Percentiles rank a stretch among this genome's conserved stretches.
Evolutionary conservation across 2,888 invertebrate genomes (phyloP).

Genomic region (Noctua fimbriata): DNA sequence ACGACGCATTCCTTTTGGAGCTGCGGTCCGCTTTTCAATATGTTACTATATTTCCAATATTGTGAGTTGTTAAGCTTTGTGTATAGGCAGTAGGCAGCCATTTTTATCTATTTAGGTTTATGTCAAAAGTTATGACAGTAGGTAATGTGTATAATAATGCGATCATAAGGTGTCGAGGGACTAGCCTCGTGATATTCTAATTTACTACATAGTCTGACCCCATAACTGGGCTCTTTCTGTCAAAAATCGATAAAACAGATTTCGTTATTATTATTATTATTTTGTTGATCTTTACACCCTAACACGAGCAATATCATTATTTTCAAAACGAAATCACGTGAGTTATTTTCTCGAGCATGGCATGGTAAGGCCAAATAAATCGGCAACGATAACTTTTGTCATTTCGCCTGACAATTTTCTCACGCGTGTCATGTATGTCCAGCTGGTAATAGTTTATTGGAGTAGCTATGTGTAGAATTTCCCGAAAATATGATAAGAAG

Average conservation of each 20-base stretch:
- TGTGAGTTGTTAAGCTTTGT: constrained; percentile 20
- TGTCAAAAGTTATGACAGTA: neutral
- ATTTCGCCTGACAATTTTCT: neutral
- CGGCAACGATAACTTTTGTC: neutral
- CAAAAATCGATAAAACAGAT: neutral
- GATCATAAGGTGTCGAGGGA: constrained; percentile 2
- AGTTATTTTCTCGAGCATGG: neutral
- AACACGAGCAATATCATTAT: neutral
- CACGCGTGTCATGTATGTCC: neutral
- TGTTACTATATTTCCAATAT: constrained; percentile 40
- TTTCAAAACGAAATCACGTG: neutral
- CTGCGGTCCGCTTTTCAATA: constrained; percentile 63
- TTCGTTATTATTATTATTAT: neutral
- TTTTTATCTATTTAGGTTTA: constrained; percentile 33
- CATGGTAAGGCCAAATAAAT: neutral
- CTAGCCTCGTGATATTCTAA: neutral
- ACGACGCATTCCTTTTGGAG: constrained; percentile 59
- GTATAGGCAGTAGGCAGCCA: constrained; percentile 8
- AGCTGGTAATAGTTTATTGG: neutral
- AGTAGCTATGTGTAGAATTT: neutral
- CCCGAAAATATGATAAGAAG: neutral
- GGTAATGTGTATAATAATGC: neutral
- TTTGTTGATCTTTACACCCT: neutral
- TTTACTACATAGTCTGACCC: neutral
- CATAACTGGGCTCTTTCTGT: neutral